Conservation (phyloP, 1,140 invertebrate species). For the Drosophila punjabiensis region DNA sequence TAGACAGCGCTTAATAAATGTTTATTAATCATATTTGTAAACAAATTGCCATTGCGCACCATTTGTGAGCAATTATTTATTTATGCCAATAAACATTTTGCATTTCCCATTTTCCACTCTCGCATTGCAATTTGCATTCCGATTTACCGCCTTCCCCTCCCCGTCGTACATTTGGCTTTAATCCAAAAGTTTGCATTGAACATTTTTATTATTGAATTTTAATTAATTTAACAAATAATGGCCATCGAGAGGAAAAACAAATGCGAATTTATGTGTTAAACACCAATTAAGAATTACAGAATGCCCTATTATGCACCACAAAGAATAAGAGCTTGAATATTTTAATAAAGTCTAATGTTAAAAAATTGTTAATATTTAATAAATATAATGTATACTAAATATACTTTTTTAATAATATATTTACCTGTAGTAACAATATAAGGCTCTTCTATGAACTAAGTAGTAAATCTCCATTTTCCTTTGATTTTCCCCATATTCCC, state of each 20-base stretch:
- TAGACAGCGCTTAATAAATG: conserved; percentile 60
- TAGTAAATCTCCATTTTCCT: background rate
- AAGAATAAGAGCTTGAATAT: background rate
- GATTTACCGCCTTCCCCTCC: background rate
- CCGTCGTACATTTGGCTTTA: conserved; percentile 35
- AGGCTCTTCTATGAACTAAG: background rate
- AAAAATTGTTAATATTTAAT: background rate
- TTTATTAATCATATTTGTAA: conserved; percentile 76
- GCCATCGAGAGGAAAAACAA: conserved; percentile 23
- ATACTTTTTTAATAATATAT: background rate
- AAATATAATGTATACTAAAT: too few species aligned
- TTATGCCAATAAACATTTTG: conserved; percentile 71
- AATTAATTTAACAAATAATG: conserved; percentile 78
- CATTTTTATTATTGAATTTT: conserved; percentile 80
- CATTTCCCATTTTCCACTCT: conserved; percentile 13
- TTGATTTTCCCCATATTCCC: background rate
- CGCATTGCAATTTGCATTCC: conserved; percentile 24
- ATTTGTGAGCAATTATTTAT: conserved; percentile 72
- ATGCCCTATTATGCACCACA: conserved; percentile 1
- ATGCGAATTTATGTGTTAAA: conserved; percentile 35
- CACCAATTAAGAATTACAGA: conserved; percentile 43
- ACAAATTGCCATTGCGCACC: conserved; percentile 66
- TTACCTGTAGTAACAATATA: background rate
- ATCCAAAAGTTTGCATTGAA: conserved; percentile 63
- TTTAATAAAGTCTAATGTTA: too few species aligned